Evolutionary conservation across 2,797 vertebrate genomes (phyloP), one percentile per base, ranked within the genome.

Genomic region (Chaunax sp.): DNA sequence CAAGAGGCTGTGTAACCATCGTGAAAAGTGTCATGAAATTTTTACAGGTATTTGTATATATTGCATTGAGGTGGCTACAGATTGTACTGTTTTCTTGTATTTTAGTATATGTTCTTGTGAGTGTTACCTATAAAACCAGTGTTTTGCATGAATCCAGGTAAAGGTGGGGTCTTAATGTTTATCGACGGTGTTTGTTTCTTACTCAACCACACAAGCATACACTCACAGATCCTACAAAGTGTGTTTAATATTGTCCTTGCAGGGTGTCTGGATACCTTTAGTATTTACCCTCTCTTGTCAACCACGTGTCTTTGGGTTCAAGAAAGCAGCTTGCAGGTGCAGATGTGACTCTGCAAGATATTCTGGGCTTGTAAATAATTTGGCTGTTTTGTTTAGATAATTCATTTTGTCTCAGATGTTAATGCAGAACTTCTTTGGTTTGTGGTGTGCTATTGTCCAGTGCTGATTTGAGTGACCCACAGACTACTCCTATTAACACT

Each of bases 301-400:
- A 40, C 52, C 80, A 81, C 10, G 59, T 81, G 78, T 81, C 71
- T 63, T 38, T 52, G 23, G 59, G 54, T 38, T 55, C 74, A 85
- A 47, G 75, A 73, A 60, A 74, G 51, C 63, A 52, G 74, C 78
- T 75, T 81, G 72, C 80, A 83, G 80, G 56, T 86, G 64, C 55
- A 79, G 68, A 78, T 71, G 45, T 50, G 57, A 75, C 33, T 35
- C 51, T 62, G 65, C 54, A 72, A 78, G 38, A 84, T 64, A 46
- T 10, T 19, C 1, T 43, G 37, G 43, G 6, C 44, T 30, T 33
- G 12, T 13, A 5, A 20, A 44, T 23, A 44, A 3, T 55, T 45
- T 71, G 23, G 40, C 9, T 18, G 5, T 52, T 19, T 22, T 26
- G 35, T 19, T 20, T 15, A 38, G 14, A 44, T 44, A 16, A 47